Evolutionary conservation across 2,888 invertebrate genomes (phyloP), one percentile per base, ranked within the genome.

Genomic region (Sabellastarte sp.): DNA sequence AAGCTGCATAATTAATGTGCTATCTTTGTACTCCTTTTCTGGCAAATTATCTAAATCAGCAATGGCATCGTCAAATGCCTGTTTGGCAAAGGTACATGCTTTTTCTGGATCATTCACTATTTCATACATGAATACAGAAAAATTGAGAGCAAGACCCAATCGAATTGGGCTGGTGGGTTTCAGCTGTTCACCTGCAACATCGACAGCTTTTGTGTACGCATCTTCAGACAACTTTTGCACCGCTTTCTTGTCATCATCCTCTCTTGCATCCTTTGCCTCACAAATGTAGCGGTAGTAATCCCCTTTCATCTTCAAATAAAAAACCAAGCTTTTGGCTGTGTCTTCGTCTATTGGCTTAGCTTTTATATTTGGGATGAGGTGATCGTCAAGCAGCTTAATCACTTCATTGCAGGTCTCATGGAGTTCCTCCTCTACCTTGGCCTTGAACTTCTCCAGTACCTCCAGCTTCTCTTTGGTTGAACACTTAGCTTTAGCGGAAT

Each of bases 381-480:
- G 15, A 41, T 53, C 10, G 28, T n/a, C 59, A 31, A 63, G 33
- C 32, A 63, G 28, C 52, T 52, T 33, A 33, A 29, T 52, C 53
- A 60, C 51, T 59, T 52, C 33, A 50, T 63, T 28, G 41, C 52
- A 33, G n/a, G n/a, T 51, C 32, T 59, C 53, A 29, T 33, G n/a
- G 31, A 41, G 5, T 33, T 58, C 52, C 30, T 63, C 31, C 31
- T 59, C 51, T 24, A 60, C 55, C 33, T 59, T 50, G 70, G 86
- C 84, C 85, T 88, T 97, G 75, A 89, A 88, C 87, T 94, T 95
- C 85, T 97, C 97, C 87, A 96, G 93, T 78, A 93, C 93, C 82
- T 96, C 97, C 26, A 96, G 91, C 85, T 97, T 97, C 67, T 90
- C n/a, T n/a, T n/a, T n/a, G n/a, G n/a, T n/a, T n/a, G n/a, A n/a